A percentile compares a stretch with the other conserved stretches of the same genome.
Conservation (phyloP, 2,113 vertebrate genomes). For the Centropus unirufus region DNA sequence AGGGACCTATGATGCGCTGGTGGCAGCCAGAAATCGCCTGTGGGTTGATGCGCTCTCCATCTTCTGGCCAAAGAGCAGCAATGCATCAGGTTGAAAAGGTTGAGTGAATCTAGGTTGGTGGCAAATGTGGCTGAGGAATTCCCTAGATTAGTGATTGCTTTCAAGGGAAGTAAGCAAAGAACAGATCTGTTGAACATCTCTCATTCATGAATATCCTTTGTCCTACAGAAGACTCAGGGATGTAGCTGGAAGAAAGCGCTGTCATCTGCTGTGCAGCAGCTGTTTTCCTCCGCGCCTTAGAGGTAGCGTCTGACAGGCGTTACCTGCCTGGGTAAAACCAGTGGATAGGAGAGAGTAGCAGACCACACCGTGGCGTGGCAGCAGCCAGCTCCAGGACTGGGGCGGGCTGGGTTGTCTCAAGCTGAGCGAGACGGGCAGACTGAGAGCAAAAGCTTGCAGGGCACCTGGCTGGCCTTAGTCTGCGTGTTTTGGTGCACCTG, state of each 20-base stretch:
- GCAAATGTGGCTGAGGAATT: not conserved
- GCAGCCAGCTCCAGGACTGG: not conserved
- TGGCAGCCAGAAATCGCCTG: not conserved
- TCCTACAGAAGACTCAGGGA: not conserved
- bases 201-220: not conserved
- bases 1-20: not conserved
- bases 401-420: not conserved
- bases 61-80: conserved; percentile 47
- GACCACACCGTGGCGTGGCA: not conserved
- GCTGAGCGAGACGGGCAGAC: not conserved
- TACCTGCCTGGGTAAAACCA: not conserved
- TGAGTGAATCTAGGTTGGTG: not conserved
- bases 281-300: fast-evolving
- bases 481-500: not conserved
- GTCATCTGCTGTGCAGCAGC: not conserved
- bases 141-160: not conserved
- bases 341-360: fast-evolving
- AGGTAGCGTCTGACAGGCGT: fast-evolving
- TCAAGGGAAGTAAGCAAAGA: not conserved
- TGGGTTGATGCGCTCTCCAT: conserved; percentile 20
- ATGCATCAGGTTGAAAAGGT: not conserved
- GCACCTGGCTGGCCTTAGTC: not conserved
- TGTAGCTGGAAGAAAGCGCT: not conserved
- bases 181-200: not conserved
- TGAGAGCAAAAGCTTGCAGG: not conserved